A percentile compares a stretch with the other conserved stretches of the same genome.
Conservation (phyloP, 2,113 vertebrate species). For the Odocoileus hemionus region DNA sequence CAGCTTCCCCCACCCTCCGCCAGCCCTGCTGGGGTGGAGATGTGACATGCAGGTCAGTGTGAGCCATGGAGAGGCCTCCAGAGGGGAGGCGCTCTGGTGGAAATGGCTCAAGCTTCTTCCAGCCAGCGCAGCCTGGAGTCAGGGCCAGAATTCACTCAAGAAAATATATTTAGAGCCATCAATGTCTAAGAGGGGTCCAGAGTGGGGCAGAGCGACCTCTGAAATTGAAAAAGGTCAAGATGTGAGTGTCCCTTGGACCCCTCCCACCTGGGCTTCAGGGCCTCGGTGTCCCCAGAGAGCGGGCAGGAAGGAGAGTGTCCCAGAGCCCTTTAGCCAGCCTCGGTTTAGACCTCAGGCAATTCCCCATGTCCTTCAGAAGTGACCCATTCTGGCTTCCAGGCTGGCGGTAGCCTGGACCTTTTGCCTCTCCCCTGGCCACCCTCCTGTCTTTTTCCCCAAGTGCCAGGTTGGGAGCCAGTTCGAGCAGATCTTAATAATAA, state of each 20-base stretch:
- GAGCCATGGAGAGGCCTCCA: background rate
- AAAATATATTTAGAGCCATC: background rate
- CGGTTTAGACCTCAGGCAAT: no score
- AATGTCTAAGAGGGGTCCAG: background rate
- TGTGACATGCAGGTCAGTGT: background rate
- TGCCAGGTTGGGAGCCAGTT: background rate
- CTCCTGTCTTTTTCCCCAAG: background rate
- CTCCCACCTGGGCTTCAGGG: background rate
- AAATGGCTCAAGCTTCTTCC: background rate
- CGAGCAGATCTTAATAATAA: background rate
- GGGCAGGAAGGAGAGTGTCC: background rate
- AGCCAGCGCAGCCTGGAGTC: background rate
- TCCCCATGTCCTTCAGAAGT: background rate
- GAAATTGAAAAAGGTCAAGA: background rate
- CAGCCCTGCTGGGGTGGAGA: background rate
- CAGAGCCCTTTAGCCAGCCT: background rate
- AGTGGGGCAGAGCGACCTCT: rapidly evolving
- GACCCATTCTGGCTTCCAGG: background rate
- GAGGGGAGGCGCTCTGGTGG: background rate
- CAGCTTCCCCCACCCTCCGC: background rate
- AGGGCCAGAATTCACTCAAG: background rate
- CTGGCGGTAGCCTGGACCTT: background rate
- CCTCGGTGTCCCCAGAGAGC: rapidly evolving
- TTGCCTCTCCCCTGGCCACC: background rate
- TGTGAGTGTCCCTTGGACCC: background rate